Percentiles rank a stretch among this genome's conserved stretches.
phyloP scores from a whole-genome alignment of 2,888 invertebrate genomes.

The Drosophila aldrichi region DNA sequence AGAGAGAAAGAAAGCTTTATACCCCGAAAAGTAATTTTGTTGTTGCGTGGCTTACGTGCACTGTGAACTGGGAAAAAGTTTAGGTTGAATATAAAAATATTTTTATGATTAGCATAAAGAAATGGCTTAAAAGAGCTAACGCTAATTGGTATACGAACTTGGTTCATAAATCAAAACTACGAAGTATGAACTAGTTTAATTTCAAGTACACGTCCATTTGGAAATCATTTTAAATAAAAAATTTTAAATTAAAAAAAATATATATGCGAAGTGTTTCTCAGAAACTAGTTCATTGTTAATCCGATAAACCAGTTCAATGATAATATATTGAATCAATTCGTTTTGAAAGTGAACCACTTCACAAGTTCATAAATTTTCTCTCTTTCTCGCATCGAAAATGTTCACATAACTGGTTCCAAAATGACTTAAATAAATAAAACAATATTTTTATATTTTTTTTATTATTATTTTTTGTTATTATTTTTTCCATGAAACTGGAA shows the following conservation, averaged over 20 bases:
- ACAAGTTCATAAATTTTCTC: background rate
- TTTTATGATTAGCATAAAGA: background rate
- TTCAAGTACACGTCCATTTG: too few relatives aligned
- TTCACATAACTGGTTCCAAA: constrained; percentile 7
- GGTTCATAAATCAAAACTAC: background rate
- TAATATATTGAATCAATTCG: background rate
- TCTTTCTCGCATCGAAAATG: background rate
- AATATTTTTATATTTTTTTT: background rate
- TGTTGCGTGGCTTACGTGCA: background rate
- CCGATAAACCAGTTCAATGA: background rate
- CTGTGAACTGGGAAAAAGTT: constrained; percentile 9
- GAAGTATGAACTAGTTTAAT: too few relatives aligned
- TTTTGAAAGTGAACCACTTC: background rate
- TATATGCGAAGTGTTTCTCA: too few relatives aligned
- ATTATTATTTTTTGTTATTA: background rate
- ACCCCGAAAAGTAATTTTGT: constrained; percentile 5
- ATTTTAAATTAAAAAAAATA: too few relatives aligned
- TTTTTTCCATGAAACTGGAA: background rate
- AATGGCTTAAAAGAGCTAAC: background rate
- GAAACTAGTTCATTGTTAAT: background rate
- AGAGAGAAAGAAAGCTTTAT: constrained; percentile 12
- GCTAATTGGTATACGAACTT: background rate
- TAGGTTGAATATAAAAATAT: background rate
- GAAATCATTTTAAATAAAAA: too few relatives aligned
- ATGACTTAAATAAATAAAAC: background rate